Evolutionary conservation across 2,797 vertebrate genomes (phyloP), one percentile per base, ranked within the genome.

Genomic region (Neosalanx taihuensis): DNA sequence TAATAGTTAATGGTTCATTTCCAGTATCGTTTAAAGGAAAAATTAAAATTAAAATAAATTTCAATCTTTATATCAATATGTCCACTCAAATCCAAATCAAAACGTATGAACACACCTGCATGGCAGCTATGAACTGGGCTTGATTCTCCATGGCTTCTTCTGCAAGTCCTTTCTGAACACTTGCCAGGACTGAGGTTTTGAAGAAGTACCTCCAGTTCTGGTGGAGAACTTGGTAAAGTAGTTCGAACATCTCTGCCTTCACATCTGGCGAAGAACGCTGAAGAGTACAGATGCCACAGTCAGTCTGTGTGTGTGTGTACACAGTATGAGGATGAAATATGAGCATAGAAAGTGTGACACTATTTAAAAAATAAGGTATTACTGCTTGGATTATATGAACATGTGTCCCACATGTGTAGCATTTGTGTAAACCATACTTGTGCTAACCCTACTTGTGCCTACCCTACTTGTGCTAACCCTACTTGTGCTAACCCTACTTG

Each of bases 191-290:
- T 0, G 94, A 97, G 2, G 94, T 95, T 84, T 97, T 98, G 87
- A 99, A 99, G 92, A 99, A 99, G 89, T 96, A 96, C 86, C 97
- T 92, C 98, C 98, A 99, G 81, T 99, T 99, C 84, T 99, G 96
- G 87, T 99, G 97, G 73, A 99, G 94, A 41, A 96, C 92, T 89
- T 96, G 94, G 88, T 97, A 99, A 30, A 99, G 93, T 72, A 99
- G 89, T 88, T 99, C 98, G 1, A 98, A 99, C 79, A 98, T 86
- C 84, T 99, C 97, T 0, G 94, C 93, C 79, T 99, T 99, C 85
- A 99, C 94, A 18, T 99, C 97, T 2, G 97, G 97, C 68, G 97
- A 99, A 0, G 97, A 94, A 2, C 96, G 94, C 98, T 99, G 72
- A 35, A 29, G 71, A 23, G 72, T 4, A 73, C 23, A 75, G 4